phyloP scores from a whole-genome alignment of 2,113 vertebrate genomes.

The Syngnathus scovelli region DNA sequence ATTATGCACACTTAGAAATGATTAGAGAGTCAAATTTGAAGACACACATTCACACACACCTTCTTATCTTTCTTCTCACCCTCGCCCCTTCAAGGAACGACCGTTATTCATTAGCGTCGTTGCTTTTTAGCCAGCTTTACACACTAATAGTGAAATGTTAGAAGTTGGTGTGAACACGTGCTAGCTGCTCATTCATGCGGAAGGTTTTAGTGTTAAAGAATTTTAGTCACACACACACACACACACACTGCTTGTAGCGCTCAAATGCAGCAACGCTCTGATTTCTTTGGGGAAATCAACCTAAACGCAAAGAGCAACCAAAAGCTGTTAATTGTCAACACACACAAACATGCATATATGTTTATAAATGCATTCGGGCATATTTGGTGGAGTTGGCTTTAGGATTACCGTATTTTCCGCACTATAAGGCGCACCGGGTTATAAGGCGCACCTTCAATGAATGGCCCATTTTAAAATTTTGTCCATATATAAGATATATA shows the following conservation, averaged over 20 bases:
- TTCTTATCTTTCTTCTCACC: conserved; percentile 38
- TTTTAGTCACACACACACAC: conserved; percentile 26
- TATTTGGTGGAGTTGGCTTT: no score
- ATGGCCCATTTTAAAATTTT: no score
- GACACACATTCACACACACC: conserved; percentile 23
- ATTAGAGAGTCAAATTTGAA: conserved; percentile 49
- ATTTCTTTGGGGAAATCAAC: conserved; percentile 73
- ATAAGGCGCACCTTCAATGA: no score
- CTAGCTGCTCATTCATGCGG: conserved; percentile 25
- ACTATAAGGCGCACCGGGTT: no score
- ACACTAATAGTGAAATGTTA: conserved; percentile 43
- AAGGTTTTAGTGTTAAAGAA: conserved; percentile 34
- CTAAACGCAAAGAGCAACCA: conserved; percentile 53
- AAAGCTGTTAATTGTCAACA: conserved; percentile 65
- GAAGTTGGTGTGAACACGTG: conserved; percentile 10
- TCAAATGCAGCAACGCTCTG: conserved; percentile 46
- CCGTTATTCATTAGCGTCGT: conserved; percentile 58
- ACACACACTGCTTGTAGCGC: neutral
- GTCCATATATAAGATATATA: no score
- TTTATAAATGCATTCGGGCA: neutral
- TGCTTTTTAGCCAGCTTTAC: conserved; percentile 54
- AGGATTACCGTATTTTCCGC: no score
- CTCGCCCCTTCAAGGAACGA: conserved; percentile 32
- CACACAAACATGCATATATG: conserved; percentile 23
- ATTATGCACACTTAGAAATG: conserved; percentile 55